These are phyloP conservation scores for Drosophila aff. DNA, from an alignment of 1,140 invertebrate genomes.

Conservation along the genomic window DNA sequence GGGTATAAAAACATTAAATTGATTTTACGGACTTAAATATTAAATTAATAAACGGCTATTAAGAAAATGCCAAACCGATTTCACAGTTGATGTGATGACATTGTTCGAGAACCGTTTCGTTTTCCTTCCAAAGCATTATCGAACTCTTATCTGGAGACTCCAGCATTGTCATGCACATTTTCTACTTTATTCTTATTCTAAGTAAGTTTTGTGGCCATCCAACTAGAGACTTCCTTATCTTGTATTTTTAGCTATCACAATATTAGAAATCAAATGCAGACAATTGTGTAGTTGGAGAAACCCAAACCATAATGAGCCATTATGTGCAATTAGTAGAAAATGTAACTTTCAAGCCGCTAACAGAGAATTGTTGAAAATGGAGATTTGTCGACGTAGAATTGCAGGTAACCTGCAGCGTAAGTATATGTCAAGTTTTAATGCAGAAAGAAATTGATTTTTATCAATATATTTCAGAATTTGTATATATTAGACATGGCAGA, in stretches of 20 bases:
- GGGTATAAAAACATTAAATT: not conserved
- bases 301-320: too few species aligned
- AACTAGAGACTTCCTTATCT: not conserved
- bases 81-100: not conserved
- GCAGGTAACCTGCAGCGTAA: rapidly evolving
- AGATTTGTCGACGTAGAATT: not conserved
- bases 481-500: rapidly evolving
- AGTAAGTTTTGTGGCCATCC: not conserved
- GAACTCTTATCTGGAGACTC: not conserved
- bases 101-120: not conserved
- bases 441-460: too few species aligned
- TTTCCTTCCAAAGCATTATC: not conserved
- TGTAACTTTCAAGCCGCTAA: not conserved
- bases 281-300: not conserved
- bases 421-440: not conserved
- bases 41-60: not conserved
- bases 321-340: not conserved
- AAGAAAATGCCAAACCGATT: not conserved
- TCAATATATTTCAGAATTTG: not conserved
- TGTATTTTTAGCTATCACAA: not conserved
- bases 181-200: not conserved
- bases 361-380: not conserved
- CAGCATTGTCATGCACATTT: not conserved
- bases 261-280: not conserved
- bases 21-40: not conserved